Evolutionary conservation across 1,140 invertebrate species (phyloP).

Genomic region (Hyphantria cunea): DNA sequence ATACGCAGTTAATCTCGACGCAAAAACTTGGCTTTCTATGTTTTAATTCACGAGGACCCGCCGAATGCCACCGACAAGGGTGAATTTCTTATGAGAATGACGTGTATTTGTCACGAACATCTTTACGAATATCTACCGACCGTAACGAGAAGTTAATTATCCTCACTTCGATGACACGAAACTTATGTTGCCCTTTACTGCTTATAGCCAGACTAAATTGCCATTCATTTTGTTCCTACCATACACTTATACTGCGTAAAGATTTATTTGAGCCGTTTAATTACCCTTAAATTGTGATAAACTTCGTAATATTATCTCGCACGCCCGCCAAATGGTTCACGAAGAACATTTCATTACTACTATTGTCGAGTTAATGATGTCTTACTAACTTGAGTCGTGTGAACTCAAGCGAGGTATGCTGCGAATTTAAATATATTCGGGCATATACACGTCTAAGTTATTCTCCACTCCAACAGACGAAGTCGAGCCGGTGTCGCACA

Average conservation of each 20-base stretch:
- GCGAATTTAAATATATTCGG: slow-evolving; percentile 64
- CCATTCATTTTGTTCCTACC: slow-evolving; percentile 32
- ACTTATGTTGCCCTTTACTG: slow-evolving; percentile 36
- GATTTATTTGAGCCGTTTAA: slow-evolving; percentile 34
- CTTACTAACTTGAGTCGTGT: slow-evolving; percentile 48
- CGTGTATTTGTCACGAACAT: slow-evolving; percentile 65
- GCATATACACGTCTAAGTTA: slow-evolving; percentile 44
- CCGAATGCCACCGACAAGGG: slow-evolving; percentile 55
- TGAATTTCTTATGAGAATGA: slow-evolving; percentile 68
- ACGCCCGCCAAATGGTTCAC: slow-evolving; percentile 45
- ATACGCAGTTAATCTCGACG: slow-evolving; percentile 71
- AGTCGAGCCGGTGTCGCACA: slow-evolving; percentile 40
- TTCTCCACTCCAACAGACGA: slow-evolving; percentile 34
- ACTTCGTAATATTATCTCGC: slow-evolving; percentile 48
- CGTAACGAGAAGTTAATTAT: not conserved
- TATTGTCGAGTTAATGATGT: slow-evolving; percentile 61
- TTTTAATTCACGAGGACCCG: slow-evolving; percentile 66
- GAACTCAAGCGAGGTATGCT: slow-evolving; percentile 44
- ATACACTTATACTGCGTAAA: slow-evolving; percentile 28
- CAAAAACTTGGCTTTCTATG: slow-evolving; percentile 67
- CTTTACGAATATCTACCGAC: slow-evolving; percentile 44
- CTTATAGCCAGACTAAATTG: slow-evolving; percentile 34
- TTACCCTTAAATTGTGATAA: slow-evolving; percentile 48
- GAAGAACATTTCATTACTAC: slow-evolving; percentile 63
- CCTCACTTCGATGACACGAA: not conserved